Evolutionary conservation across 2,797 vertebrate species (phyloP), one percentile per base, ranked within the genome.

Genomic region (Lacerta bilineata): DNA sequence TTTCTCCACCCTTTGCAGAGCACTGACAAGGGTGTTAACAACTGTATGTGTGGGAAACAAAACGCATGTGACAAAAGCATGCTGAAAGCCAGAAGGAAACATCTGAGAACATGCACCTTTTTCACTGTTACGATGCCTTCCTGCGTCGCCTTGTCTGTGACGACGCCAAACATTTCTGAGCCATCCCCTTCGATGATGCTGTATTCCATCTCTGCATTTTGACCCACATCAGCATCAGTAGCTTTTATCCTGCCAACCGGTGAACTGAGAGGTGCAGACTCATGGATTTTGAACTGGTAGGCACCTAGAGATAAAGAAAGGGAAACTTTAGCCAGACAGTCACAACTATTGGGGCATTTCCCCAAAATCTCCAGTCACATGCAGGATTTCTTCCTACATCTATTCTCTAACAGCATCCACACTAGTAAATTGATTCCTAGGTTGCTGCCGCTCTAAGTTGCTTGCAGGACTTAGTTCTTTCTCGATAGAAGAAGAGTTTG

Each of bases 121-220:
- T 97, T 98, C 88, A 99, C 96, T 72, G 97, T 96, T 89, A 99
- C 94, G 88, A 98, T 95, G 69, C 98, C 98, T 82, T 99, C 98
- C 94, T 99, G 99, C 1, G 98, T 98, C 89, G 97, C 97, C 93
- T 96, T 97, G 91, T 99, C 98, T 5, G 98, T 98, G 93, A 92
- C 83, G 90, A 99, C 96, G 13, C 98, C 97, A 88, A 99, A 99
- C 97, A 98, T 95, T 91, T 98, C 98, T 15, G 97, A 97, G 3
- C 98, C 98, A 6, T 99, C 98, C 43, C 98, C 98, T 1, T 98
- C 96, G 9, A 95, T 98, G 93, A 99, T 97, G 93, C 96, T 97
- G 95, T 99, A 99, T 80, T 97, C 97, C 93, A 99, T 98, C 92
- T 98, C 98, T 0, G 98, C 98, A 2, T 99, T 99, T 95, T 97